These are phyloP conservation scores for Metacarcinus magister DNA, from an alignment of 2,888 invertebrate species.

Conservation along the genomic window DNA sequence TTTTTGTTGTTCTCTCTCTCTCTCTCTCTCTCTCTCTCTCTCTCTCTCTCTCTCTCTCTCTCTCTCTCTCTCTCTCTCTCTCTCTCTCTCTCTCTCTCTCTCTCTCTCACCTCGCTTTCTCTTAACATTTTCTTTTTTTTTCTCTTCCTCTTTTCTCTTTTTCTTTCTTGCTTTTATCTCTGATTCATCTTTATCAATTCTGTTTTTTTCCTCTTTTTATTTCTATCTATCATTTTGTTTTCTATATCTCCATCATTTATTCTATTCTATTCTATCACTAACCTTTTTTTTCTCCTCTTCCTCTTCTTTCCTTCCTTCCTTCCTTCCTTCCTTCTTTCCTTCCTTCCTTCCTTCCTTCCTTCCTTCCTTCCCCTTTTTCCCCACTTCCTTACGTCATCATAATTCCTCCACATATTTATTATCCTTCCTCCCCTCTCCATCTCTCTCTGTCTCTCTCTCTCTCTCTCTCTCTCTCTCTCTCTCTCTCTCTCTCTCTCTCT, in stretches of 20 bases:
- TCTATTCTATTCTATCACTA: background rate
- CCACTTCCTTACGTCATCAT: background rate
- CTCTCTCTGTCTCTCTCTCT: background rate
- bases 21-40: background rate
- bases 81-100: background rate
- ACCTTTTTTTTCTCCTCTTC: background rate
- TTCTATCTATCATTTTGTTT: background rate
- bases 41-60: background rate
- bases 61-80: conserved; percentile 15
- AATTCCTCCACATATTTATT: too few species aligned
- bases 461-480: background rate
- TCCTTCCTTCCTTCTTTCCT: background rate
- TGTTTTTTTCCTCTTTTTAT: background rate
- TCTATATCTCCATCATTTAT: background rate
- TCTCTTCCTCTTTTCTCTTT: background rate
- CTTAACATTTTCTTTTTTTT: background rate
- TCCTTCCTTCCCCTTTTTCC: background rate
- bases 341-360: background rate
- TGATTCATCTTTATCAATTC: too few species aligned
- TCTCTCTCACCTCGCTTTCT: background rate
- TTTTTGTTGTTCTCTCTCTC: background rate
- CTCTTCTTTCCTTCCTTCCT: background rate
- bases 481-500: background rate
- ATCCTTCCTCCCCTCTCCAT: too few species aligned
- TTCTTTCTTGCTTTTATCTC: background rate